Percentiles rank a stretch among this genome's conserved stretches.
Conservation (phyloP, 2,797 vertebrate species). For the Etheostoma nigrum region DNA sequence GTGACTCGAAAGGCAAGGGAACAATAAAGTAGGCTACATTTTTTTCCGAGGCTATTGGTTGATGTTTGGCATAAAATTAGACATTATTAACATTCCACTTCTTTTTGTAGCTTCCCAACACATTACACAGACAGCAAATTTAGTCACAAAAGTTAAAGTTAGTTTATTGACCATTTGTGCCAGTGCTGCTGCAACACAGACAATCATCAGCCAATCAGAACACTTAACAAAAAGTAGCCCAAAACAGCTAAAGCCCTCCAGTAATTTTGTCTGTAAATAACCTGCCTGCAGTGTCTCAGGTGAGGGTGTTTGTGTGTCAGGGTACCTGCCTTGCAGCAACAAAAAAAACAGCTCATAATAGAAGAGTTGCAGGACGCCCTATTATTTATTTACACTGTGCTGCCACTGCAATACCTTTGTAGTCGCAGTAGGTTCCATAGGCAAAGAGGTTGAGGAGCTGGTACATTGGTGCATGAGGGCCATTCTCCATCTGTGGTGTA, state of each 20-base stretch:
- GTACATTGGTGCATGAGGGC: slow-evolving; percentile 92
- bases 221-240: slow-evolving; percentile 31
- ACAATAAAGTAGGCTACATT: slow-evolving; percentile 64
- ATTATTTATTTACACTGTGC: slow-evolving; percentile 79
- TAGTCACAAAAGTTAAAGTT: slow-evolving; percentile 39
- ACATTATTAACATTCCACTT: slow-evolving; percentile 68
- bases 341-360: slow-evolving; percentile 74
- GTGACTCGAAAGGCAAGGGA: slow-evolving; percentile 53
- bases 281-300: slow-evolving; percentile 48
- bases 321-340: slow-evolving; percentile 53
- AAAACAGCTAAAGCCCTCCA: slow-evolving; percentile 28
- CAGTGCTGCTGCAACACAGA: slow-evolving; percentile 20
- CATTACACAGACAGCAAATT: slow-evolving; percentile 49
- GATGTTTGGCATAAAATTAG: slow-evolving; percentile 69
- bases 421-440: slow-evolving; percentile 96
- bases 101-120: slow-evolving; percentile 36
- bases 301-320: slow-evolving; percentile 54
- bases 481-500: slow-evolving; percentile 84
- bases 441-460: slow-evolving; percentile 97
- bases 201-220: slow-evolving; percentile 32
- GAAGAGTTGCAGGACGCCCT: slow-evolving; percentile 61
- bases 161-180: slow-evolving; percentile 45
- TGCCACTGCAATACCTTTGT: slow-evolving; percentile 88
- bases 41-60: slow-evolving; percentile 69
- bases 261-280: slow-evolving; percentile 52